A percentile compares a stretch with the other conserved stretches of the same genome.
These are phyloP conservation scores for Ips typographus DNA, from an alignment of 1,140 invertebrate species.

Conservation along the genomic window DNA sequence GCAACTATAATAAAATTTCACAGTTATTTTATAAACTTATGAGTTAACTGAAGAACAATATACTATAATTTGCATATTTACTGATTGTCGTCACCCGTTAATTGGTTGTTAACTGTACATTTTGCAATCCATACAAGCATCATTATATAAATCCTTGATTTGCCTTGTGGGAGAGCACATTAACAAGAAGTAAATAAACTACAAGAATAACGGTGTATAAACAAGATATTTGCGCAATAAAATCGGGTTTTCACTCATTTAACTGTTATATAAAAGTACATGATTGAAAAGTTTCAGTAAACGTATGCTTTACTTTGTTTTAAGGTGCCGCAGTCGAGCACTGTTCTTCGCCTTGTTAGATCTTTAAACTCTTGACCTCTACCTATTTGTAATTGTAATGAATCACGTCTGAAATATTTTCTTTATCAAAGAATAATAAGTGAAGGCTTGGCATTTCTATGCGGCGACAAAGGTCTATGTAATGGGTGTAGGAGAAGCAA, in stretches of 20 bases:
- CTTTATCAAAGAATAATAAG: neutral
- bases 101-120: too few relatives aligned
- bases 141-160: too few relatives aligned
- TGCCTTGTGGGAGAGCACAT: too few relatives aligned
- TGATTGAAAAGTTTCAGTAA: neutral
- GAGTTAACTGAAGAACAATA: neutral
- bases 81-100: too few relatives aligned
- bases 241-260: neutral
- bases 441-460: neutral
- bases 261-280: too few relatives aligned
- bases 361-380: neutral
- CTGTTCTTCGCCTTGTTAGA: neutral
- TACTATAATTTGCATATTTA: neutral
- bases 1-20: neutral
- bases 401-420: slow-evolving; percentile 1
- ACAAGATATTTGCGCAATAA: neutral
- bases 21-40: neutral
- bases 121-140: too few relatives aligned
- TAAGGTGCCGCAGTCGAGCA: neutral
- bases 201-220: neutral
- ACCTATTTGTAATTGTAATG: neutral
- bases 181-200: slow-evolving; percentile 2
- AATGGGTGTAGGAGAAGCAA: too few relatives aligned
- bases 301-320: neutral
- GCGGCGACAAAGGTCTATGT: too few relatives aligned